These are phyloP conservation scores for Pristis pectinata DNA, from an alignment of 2,797 vertebrate genomes.

Conservation along the genomic window DNA sequence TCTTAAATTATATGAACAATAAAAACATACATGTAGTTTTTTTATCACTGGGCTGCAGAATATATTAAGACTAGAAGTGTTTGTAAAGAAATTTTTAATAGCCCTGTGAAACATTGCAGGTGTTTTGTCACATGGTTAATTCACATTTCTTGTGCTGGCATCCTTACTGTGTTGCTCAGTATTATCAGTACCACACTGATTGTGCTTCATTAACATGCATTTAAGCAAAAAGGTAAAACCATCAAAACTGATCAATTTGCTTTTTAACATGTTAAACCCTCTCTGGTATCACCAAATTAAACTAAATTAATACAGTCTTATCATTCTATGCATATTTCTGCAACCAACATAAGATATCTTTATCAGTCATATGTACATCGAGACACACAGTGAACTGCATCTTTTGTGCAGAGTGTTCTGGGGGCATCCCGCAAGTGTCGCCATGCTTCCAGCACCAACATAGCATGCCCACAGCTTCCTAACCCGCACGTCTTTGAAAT, in stretches of 20 bases:
- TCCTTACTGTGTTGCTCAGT: background rate
- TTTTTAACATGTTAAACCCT: background rate
- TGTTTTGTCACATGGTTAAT: background rate
- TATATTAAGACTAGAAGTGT: background rate
- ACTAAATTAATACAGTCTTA: background rate
- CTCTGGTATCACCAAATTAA: background rate
- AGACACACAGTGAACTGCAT: too few relatives aligned
- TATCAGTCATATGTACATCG: too few relatives aligned
- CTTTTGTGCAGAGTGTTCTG: too few relatives aligned
- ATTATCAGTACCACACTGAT: background rate
- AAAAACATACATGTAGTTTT: background rate
- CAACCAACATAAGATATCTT: too few relatives aligned
- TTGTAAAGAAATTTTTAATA: background rate
- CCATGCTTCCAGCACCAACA: too few relatives aligned
- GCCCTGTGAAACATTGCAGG: background rate
- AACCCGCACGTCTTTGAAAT: too few relatives aligned
- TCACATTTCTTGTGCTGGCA: background rate
- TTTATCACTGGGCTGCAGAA: background rate
- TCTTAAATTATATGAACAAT: background rate
- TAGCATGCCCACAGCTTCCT: too few relatives aligned
- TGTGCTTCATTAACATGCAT: background rate
- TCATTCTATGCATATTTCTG: background rate
- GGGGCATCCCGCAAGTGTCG: too few relatives aligned
- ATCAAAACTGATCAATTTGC: background rate
- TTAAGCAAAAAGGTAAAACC: background rate